Base-by-base conservation (phyloP, 2,797 vertebrate genomes). In the Adrianichthys oophorus region DNA sequence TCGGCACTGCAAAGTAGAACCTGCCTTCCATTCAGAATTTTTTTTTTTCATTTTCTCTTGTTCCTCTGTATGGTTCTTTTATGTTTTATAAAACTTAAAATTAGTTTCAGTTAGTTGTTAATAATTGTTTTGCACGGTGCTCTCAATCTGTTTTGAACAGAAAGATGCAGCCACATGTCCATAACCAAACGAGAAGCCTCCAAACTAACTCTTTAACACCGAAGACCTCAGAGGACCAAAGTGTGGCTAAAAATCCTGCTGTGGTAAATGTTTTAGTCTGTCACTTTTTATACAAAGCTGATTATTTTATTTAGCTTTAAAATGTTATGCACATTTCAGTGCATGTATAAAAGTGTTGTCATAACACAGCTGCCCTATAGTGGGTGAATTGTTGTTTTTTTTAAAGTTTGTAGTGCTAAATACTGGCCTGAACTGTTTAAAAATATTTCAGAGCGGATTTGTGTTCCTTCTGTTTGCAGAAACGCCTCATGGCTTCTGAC, bases 401-500 rank as follows among this genome's bases (percentile, higher is more conserved):
- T 48, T 7, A 49, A 37, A 15, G 29, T 18, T 3, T 48, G 16
- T 62, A 1, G 32, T 8, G 15, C 54, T 53, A 58, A 18, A 8
- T 48, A 23, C 49, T 5, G 41, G 32, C 10, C 40, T 19, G 61
- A 13, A 53, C 52, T 40, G 10, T 10, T 46, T 15, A 29, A 37
- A 37, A 37, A 37, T 37, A 3, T 32, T 5, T 8, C 21, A 26
- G 26, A 26, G 26, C 5, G 26, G 15, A 17, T 10, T 51, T 3
- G 49, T 16, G 10, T 15, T 44, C 10, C 24, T 49, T 41, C 10
- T 16, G 7, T 41, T 62, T 29, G 15, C 56, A 94, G 93, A 94
- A 94, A 90, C 92, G 92, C n/a, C 83, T 85, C 5, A 67, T 89
- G 77, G 85, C 88, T 80, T 85, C 62, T 41, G 88, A 91, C 62